Evolutionary conservation across 2,888 invertebrate genomes (phyloP).

Genomic region (Acanthopleura granulata): DNA sequence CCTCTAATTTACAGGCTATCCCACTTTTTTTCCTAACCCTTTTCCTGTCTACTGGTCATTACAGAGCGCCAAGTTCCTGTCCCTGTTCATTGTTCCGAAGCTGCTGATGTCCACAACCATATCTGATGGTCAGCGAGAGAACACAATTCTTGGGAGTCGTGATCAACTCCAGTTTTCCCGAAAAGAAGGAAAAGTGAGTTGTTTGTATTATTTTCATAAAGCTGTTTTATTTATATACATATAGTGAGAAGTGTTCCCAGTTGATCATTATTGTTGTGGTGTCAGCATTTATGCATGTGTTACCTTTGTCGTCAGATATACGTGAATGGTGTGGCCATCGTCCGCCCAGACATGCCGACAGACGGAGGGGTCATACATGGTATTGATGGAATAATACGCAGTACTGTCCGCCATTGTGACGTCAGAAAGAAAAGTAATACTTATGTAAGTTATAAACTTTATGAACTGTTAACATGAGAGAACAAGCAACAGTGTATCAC

Average conservation of each 20-base stretch:
- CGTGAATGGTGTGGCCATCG: constrained; percentile 45
- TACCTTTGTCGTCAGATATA: constrained; percentile 34
- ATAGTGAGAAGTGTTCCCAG: no score
- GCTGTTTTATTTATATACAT: no score
- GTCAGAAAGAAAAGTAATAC: constrained; percentile 30
- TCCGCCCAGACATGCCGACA: constrained; percentile 43
- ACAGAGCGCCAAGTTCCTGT: constrained; percentile 47
- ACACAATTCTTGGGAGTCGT: constrained; percentile 42
- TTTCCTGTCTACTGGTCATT: background rate
- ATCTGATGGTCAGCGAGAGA: constrained; percentile 33
- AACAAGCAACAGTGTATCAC: no score
- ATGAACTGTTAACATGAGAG: no score
- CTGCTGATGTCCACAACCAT: constrained; percentile 38
- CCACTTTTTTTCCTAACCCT: no score
- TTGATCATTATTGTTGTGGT: no score
- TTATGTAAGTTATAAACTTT: constrained; percentile 34
- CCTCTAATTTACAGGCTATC: no score
- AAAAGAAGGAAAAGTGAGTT: constrained; percentile 23
- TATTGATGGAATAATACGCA: constrained; percentile 45
- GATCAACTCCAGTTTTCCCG: constrained; percentile 37
- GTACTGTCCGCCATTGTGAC: constrained; percentile 48
- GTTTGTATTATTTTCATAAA: no score
- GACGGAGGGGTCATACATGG: constrained; percentile 53
- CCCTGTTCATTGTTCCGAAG: constrained; percentile 44
- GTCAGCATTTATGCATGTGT: background rate